Evolutionary conservation across 2,797 vertebrate genomes (phyloP), one percentile per base, ranked within the genome.

Genomic region (Thripadectes ignobilis): DNA sequence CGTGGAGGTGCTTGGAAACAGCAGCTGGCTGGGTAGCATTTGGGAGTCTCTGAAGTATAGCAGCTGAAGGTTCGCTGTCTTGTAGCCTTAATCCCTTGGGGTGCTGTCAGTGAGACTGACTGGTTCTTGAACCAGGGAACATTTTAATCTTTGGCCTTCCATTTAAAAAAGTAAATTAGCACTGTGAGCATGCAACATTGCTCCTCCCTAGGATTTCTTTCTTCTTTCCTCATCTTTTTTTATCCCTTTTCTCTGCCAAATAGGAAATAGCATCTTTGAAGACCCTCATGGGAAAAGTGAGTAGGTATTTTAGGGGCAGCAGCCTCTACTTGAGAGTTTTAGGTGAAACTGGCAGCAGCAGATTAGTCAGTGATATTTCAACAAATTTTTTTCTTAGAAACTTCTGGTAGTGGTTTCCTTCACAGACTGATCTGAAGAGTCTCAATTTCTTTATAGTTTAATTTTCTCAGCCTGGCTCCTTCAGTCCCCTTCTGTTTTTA

Each of bases 141-240:
- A 10, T 76, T 93, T 90, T 81, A 67, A 83, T 12, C 30, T 93
- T 83, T 88, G 58, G 32, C 46, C 51, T 96, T 78, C 43, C 5
- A 1, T 89, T 95, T 91, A 46, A 75, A 57, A 39, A 66, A 85
- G 26, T 85, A 54, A 38, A 0, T 75, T 75, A 78, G 49, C 13
- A 8, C 43, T 39, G 30, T 54, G 45, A 89, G 12, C 15, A 6
- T 45, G n/a, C 5, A 62, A 67, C 3, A 7, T 1, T 46, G 43
- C 17, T 87, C 67, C 49, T 83, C 76, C 18, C n/a, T 77, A 65
- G 48, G 52, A 49, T 92, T 92, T 95, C 48, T 93, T 92, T 84
- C 57, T 67, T 89, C 17, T 55, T 92, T 20, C 38, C 9, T 80
- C 61, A 41, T 71, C 0, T 3, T 43, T 79, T 32, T 8, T 4